Percentiles rank a stretch among this genome's conserved stretches.
phyloP scores from a whole-genome alignment of 2,113 vertebrate genomes.

The Trichomycterus rosablanca region DNA sequence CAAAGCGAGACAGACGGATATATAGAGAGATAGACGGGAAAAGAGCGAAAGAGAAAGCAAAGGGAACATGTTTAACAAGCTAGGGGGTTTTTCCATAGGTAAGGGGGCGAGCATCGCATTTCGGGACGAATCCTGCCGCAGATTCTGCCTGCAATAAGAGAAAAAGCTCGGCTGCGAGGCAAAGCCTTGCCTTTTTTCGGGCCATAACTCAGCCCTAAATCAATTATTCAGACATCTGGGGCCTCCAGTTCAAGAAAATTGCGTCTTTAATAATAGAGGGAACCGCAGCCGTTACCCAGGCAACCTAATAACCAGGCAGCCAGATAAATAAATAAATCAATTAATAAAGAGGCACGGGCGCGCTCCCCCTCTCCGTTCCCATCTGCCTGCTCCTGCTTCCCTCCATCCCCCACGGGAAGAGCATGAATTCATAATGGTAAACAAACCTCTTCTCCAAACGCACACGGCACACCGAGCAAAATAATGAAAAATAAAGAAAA shows the following conservation, averaged over 20 bases:
- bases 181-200: slow-evolving; percentile 61
- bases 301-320: slow-evolving; percentile 76
- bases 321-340: slow-evolving; percentile 79
- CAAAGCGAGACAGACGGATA: slow-evolving; percentile 47
- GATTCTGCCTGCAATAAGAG: slow-evolving; percentile 63
- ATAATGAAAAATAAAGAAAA: slow-evolving; percentile 30
- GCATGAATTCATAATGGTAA: slow-evolving; percentile 41
- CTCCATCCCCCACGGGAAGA: slow-evolving; percentile 42
- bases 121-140: slow-evolving; percentile 43
- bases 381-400: slow-evolving; percentile 54
- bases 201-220: slow-evolving; percentile 72
- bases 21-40: slow-evolving; percentile 41
- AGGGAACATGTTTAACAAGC: not conserved
- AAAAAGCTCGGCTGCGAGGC: slow-evolving; percentile 58
- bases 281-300: slow-evolving; percentile 73
- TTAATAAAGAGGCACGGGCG: slow-evolving; percentile 73
- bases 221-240: slow-evolving; percentile 77
- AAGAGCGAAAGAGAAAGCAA: not conserved
- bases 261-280: slow-evolving; percentile 74
- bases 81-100: not conserved
- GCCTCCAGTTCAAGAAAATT: slow-evolving; percentile 72
- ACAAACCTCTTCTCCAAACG: slow-evolving; percentile 47
- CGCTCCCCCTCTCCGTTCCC: slow-evolving; percentile 53
- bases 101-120: not conserved
- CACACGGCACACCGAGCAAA: slow-evolving; percentile 19